phyloP scores from a whole-genome alignment of 2,113 vertebrate species.

The Myotis lucifugus region DNA sequence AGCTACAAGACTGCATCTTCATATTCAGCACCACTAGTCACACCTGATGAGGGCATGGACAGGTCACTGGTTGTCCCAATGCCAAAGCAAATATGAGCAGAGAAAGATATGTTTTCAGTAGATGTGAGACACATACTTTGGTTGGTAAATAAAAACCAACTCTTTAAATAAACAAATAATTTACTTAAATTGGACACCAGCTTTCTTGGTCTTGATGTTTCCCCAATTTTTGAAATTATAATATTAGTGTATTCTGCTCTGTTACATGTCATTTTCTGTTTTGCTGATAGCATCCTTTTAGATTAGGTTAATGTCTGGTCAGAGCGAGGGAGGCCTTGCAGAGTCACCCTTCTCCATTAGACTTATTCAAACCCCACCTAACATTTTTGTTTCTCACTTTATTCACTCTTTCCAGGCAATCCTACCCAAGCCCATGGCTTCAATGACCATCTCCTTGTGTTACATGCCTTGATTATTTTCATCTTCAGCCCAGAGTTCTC shows the following conservation, averaged over 20 bases:
- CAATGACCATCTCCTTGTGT: background rate
- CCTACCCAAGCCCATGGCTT: background rate
- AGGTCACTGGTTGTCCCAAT: background rate
- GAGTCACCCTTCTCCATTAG: background rate
- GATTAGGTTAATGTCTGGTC: background rate
- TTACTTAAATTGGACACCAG: background rate
- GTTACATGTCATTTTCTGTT: background rate
- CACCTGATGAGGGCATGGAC: fast-evolving
- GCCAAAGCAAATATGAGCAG: background rate
- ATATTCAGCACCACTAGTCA: background rate
- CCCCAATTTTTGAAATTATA: background rate
- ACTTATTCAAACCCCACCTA: background rate
- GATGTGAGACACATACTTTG: background rate
- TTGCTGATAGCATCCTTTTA: background rate
- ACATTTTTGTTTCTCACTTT: background rate
- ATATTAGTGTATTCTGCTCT: background rate
- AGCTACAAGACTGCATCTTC: fast-evolving
- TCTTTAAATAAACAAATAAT: background rate
- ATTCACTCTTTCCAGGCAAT: background rate
- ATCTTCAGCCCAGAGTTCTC: background rate
- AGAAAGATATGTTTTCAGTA: background rate
- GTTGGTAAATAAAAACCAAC: background rate
- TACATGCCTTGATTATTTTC: background rate
- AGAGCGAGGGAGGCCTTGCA: background rate
- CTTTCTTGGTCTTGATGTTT: background rate